A percentile compares a stretch with the other conserved stretches of the same genome.
These are phyloP conservation scores for Drosophila paulistorum DNA, from an alignment of 1,140 invertebrate species.

Conservation along the genomic window DNA sequence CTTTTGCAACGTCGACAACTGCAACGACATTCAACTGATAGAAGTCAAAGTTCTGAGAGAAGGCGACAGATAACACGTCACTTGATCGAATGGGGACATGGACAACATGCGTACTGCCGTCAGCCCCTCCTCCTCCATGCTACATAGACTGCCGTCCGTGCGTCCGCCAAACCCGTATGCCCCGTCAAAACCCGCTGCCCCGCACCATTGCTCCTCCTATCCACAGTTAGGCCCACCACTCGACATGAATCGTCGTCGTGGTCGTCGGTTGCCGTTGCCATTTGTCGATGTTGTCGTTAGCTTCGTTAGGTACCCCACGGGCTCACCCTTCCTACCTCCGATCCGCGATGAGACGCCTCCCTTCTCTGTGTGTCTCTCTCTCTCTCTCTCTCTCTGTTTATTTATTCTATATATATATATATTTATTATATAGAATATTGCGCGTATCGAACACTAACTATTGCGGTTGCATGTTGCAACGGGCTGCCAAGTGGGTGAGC, in stretches of 20 bases:
- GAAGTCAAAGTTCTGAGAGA: conserved; percentile 83
- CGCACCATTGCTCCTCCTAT: no score
- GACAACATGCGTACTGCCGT: conserved; percentile 77
- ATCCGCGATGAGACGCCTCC: background rate
- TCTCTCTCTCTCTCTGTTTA: conserved; percentile 31
- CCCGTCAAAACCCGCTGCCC: background rate
- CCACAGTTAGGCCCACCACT: conserved; percentile 46
- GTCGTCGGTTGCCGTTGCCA: conserved; percentile 53
- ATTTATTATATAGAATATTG: conserved; percentile 66
- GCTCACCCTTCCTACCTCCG: conserved; percentile 6
- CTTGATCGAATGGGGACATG: conserved; percentile 83
- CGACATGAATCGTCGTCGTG: conserved; percentile 68
- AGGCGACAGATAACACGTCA: conserved; percentile 83
- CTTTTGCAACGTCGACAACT: conserved; percentile 47
- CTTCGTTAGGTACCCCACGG: conserved; percentile 11
- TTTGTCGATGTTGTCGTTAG: conserved; percentile 13
- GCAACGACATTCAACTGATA: conserved; percentile 82
- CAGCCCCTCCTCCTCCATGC: conserved; percentile 12
- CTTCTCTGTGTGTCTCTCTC: conserved; percentile 1
- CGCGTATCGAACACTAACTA: conserved; percentile 55
- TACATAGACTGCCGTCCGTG: background rate
- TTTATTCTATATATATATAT: conserved; percentile 32
- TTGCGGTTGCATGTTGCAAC: conserved; percentile 45
- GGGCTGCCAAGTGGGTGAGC: conserved; percentile 19
- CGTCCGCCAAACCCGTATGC: background rate